phyloP scores from a whole-genome alignment of 2,888 invertebrate genomes.

The Synanthedon formicaeformis region DNA sequence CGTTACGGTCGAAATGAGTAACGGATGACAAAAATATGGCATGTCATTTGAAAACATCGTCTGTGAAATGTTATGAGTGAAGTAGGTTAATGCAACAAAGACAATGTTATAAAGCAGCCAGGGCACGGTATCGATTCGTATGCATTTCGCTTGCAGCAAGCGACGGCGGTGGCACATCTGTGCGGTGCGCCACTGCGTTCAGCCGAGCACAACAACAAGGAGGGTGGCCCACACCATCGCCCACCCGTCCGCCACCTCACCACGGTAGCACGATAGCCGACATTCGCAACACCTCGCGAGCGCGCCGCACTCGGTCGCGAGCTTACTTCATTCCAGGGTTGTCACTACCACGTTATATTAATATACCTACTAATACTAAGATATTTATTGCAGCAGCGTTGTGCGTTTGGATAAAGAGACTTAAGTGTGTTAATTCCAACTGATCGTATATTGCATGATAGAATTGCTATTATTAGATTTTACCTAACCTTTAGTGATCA shows the following conservation, averaged over 20 bases:
- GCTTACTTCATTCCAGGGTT: slow-evolving; percentile 51
- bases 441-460: too few species aligned
- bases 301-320: slow-evolving; percentile 51
- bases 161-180: slow-evolving; percentile 36
- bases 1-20: too few species aligned
- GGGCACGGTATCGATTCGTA: slow-evolving; percentile 56
- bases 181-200: slow-evolving; percentile 53
- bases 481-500: too few species aligned
- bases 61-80: slow-evolving; percentile 16
- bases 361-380: too few species aligned
- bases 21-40: too few species aligned
- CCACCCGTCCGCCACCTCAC: slow-evolving; percentile 11
- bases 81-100: slow-evolving; percentile 64
- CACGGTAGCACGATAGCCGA: slow-evolving; percentile 51
- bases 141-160: slow-evolving; percentile 44
- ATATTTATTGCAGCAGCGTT: too few species aligned
- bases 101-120: slow-evolving; percentile 51
- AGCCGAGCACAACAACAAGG: slow-evolving; percentile 38
- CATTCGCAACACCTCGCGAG: slow-evolving; percentile 64
- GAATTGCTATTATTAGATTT: too few species aligned
- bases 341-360: slow-evolving; percentile 9
- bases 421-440: too few species aligned
- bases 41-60: slow-evolving; percentile 10
- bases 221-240: slow-evolving; percentile 14
- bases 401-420: too few species aligned